Base-by-base conservation (phyloP, 1,140 invertebrate genomes). In the Eupeodes corollae region DNA sequence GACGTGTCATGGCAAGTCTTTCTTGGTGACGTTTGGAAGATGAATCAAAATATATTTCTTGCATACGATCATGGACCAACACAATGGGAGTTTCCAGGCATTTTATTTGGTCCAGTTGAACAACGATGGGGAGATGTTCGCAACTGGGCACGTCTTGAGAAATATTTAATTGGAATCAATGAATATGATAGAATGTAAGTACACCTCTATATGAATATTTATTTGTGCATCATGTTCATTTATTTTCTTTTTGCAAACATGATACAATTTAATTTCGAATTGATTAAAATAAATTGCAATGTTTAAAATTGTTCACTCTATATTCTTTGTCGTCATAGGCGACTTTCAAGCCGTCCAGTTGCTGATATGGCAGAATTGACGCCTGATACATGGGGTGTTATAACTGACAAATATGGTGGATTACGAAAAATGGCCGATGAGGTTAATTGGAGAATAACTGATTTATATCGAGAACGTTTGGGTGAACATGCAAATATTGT, bases 291-390 rank as follows among this genome's bases (percentile, higher is more conserved):
- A 26, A 26, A 26, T 26, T 26, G 21, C 21, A 26, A 26, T 26
- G 21, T 26, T 26, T 37, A 37, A 34, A 19, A 6, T 37, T 21
- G 3, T 26, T 16, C 19, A 39, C 13, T 16, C 33, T 8, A 37
- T 26, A 14, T 40, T 49, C 31, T 42, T 6, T 39, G 13, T 31
- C 26, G 6, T 33, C 34, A 21, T 30, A 66, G 61, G 5, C 57
- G 63, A 6, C 59, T 67, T 13, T 61, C 57, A n/a, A 63, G 58
- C 30, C 66, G 62, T 19, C 72, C 71, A 5, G 71, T 78, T 56
- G 72, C 78, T 10, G 76, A 78, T 26, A 82, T 82, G 79, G 78
- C 78, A 0, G 75, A 83, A 58, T 53, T 82, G 6, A 83, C 81
- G 1, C 77, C 79, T 1, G 70, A 65, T 19, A 56, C 72, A 0